Evolutionary conservation across 2,797 vertebrate genomes (phyloP).

Genomic region (Sebastes iracundus): DNA sequence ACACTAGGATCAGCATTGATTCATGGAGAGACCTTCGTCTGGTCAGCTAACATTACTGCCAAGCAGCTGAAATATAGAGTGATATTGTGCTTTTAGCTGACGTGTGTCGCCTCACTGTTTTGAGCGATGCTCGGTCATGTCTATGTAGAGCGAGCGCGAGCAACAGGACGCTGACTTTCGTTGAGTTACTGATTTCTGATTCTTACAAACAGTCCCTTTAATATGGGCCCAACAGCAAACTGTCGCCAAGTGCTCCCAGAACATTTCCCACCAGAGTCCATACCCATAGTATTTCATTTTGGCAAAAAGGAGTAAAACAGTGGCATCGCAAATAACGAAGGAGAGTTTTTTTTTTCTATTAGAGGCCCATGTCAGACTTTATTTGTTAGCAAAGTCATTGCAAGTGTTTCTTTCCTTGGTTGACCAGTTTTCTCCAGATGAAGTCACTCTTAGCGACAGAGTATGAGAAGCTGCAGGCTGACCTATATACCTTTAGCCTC

Average conservation of each 20-base stretch:
- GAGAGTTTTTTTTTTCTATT: background rate
- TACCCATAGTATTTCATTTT: background rate
- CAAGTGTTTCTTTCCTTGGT: background rate
- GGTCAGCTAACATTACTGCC: no score
- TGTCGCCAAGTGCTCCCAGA: background rate
- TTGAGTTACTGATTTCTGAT: no score
- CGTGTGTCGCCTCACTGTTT: no score
- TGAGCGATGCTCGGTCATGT: no score
- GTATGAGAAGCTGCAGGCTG: background rate
- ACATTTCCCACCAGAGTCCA: background rate
- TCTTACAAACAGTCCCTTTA: background rate
- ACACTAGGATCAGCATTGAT: no score
- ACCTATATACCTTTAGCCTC: slow-evolving; percentile 22
- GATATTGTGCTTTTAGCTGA: no score
- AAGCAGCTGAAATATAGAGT: no score
- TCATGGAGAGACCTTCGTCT: no score
- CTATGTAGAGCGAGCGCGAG: no score
- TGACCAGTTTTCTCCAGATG: background rate
- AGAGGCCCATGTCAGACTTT: background rate
- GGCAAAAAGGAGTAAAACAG: background rate
- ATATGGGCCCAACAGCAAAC: background rate
- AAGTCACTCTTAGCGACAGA: background rate
- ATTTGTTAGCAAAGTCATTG: background rate
- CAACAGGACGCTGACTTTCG: no score
- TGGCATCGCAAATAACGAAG: background rate